Conservation (phyloP, 2,797 vertebrate species). For the Staurois parvus region DNA sequence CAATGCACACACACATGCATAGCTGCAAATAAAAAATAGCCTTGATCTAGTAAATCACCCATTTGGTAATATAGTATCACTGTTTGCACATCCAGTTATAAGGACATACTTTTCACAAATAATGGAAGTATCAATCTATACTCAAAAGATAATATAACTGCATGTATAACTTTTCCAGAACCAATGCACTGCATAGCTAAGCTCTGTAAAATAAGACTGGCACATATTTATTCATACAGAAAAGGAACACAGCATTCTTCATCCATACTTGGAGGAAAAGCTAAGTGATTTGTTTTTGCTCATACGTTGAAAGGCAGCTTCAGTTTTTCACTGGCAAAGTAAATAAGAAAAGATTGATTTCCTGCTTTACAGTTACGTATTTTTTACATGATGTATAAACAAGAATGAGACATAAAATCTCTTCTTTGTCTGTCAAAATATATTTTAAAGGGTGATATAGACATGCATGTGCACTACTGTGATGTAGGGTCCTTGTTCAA, state of each 20-base stretch:
- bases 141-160: neutral
- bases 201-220: neutral
- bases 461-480: neutral
- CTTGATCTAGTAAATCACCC: too few species aligned
- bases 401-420: constrained; percentile 18
- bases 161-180: too few species aligned
- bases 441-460: neutral
- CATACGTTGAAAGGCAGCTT: constrained; percentile 1
- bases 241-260: constrained; percentile 12
- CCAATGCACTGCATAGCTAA: too few species aligned
- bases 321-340: neutral
- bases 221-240: constrained; percentile 33
- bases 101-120: too few species aligned
- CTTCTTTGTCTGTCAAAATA: neutral
- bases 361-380: neutral
- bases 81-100: too few species aligned
- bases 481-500: neutral
- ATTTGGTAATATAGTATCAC: too few species aligned
- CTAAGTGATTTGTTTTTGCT: constrained; percentile 12
- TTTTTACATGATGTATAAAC: constrained; percentile 27
- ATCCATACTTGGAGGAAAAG: neutral
- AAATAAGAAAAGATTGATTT: constrained; percentile 33
- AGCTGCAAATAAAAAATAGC: too few species aligned
- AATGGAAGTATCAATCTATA: too few species aligned
- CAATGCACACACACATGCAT: too few species aligned